These are phyloP conservation scores for Tetrapedia diversipes DNA, from an alignment of 2,888 invertebrate species.

Conservation along the genomic window DNA sequence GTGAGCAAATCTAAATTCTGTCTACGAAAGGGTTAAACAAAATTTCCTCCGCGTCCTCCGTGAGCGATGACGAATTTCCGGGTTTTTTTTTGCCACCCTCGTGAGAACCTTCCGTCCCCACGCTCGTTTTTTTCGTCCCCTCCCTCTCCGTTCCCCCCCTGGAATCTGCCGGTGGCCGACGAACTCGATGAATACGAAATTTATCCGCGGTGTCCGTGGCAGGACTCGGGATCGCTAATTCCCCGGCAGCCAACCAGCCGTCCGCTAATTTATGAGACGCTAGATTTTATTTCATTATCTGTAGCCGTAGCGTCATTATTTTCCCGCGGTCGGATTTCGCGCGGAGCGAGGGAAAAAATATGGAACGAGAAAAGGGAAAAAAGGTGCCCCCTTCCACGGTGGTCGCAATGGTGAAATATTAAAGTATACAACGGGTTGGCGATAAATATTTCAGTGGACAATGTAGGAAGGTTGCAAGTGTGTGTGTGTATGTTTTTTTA, in stretches of 20 bases:
- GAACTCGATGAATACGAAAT: slow-evolving; percentile 20
- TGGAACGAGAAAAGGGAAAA: not conserved
- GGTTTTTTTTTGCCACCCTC: not conserved
- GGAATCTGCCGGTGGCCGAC: slow-evolving; percentile 15
- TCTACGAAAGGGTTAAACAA: too few species aligned
- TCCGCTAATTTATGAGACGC: slow-evolving; percentile 20
- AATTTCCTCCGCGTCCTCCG: slow-evolving; percentile 3
- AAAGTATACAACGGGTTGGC: slow-evolving; percentile 12
- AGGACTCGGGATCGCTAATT: not conserved
- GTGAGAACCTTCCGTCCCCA: not conserved
- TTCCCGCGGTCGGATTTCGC: not conserved
- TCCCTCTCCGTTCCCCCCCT: not conserved
- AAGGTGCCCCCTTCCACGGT: not conserved
- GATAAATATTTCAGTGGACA: slow-evolving; percentile 30
- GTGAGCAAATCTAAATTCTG: too few species aligned
- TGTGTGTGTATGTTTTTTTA: not conserved
- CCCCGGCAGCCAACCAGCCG: not conserved
- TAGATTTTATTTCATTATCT: slow-evolving; percentile 24
- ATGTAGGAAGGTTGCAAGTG: too few species aligned
- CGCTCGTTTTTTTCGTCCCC: not conserved
- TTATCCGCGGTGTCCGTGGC: slow-evolving; percentile 8
- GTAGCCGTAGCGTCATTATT: not conserved
- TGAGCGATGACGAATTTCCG: slow-evolving; percentile 5
- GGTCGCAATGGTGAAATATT: slow-evolving; percentile 8
- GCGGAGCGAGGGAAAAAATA: too few species aligned